Base-by-base conservation (phyloP, 2,113 vertebrate genomes). In the Isichthys henryi region DNA sequence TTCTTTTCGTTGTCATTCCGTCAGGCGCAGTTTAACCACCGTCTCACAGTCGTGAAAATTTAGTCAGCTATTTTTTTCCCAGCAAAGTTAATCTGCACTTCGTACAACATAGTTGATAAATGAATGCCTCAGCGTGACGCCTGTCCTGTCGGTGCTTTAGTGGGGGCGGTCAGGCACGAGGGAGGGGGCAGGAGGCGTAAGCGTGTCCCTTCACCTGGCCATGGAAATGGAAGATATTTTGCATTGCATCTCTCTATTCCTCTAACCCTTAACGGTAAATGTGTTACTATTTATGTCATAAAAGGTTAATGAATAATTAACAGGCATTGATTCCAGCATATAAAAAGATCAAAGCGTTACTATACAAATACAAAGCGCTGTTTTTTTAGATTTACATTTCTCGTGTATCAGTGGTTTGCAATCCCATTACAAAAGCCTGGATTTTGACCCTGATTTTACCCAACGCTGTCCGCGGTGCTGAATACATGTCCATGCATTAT, bases 391-490 rank as follows among this genome's bases (percentile, higher is more conserved):
- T 86, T 50, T 84, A 84, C 45, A 84, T 84, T 84, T 84, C 43
- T 48, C 82, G 7, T 46, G 43, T 84, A n/a, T 43, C 43, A 84
- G 23, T 46, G 45, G 17, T 48, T 84, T 21, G 39, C 39, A 48
- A 5, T 0, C 27, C 3, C 62, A 31, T 48, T 84, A 80, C 70
- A 80, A 80, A 80, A 80, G 35, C 74, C 62, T 70, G 62, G n/a
- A 17, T 39, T 80, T 80, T 80, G 74, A 17, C 23, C 86, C 74
- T 70, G 86, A n/a, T 62, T 31, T 86, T 1, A 35, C 83, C 15
- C 90, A 49, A 92, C 92, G 91, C 95, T 96, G 93, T 95, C 95
- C 94, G 23, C 91, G 95, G 95, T 95, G 48, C 95, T 96, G 95
- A 95, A 92, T 45, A 23, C 43, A 45, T 87, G 17, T 49, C 8